Evolutionary conservation across 2,113 vertebrate species (phyloP).

Genomic region (Canis aureus): DNA sequence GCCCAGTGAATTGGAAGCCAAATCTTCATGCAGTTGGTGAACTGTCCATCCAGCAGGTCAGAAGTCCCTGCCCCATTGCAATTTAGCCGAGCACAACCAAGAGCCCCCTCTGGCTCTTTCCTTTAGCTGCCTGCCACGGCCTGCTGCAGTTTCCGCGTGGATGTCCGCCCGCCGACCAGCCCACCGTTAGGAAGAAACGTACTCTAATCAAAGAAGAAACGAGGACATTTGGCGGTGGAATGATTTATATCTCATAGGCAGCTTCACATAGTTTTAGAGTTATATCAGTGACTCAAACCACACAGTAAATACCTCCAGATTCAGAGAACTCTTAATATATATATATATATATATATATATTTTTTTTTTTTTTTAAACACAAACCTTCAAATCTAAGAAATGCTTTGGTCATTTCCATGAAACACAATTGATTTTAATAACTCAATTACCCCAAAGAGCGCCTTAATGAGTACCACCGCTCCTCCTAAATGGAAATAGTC

Average conservation of each 20-base stretch:
- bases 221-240: slow-evolving; percentile 46
- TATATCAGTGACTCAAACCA: slow-evolving; percentile 79
- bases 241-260: slow-evolving; percentile 75
- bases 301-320: slow-evolving; percentile 78
- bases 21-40: not conserved
- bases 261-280: slow-evolving; percentile 79
- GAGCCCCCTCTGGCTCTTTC: not conserved
- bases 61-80: not conserved
- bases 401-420: slow-evolving; percentile 67
- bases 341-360: no score
- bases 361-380: not conserved
- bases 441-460: slow-evolving; percentile 64
- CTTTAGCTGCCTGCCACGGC: not conserved
- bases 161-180: not conserved
- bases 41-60: not conserved
- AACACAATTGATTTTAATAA: slow-evolving; percentile 74
- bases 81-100: not conserved
- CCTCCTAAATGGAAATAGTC: slow-evolving; percentile 55
- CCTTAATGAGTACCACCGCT: slow-evolving; percentile 51
- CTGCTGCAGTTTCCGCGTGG: not conserved
- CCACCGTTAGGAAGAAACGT: slow-evolving; percentile 28
- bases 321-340: slow-evolving; percentile 46
- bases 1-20: not conserved
- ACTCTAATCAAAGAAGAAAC: slow-evolving; percentile 63
- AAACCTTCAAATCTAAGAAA: slow-evolving; percentile 64